Evolutionary conservation across 2,113 vertebrate species (phyloP), one percentile per base, ranked within the genome.

Genomic region (Lynx canadensis): DNA sequence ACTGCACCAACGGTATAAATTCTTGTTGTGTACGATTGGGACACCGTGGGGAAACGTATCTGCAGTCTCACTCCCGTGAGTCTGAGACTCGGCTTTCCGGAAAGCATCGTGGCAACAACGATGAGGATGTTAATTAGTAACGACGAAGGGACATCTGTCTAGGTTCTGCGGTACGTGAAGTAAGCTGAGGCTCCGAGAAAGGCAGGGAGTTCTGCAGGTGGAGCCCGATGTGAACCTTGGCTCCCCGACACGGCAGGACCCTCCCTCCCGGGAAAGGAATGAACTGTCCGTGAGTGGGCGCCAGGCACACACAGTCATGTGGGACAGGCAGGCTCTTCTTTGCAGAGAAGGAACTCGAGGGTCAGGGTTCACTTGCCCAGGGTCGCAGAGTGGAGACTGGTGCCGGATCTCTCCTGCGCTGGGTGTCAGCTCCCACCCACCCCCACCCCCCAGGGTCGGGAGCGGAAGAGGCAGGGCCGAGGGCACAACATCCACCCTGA

Each of bases 241-340:
- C 50, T 16, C 38, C 60, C 5, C 0, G 0, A 11, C 6, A 3
- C 18, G 1, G 38, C 27, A 6, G 14, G 0, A 7, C 1, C 10
- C 21, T n/a, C 84, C 21, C 13, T 10, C 15, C 10, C 0, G 1
- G 71, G 15, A 48, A 29, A 76, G 65, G 41, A 2, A 14, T 19
- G 5, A 27, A 5, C 29, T 12, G 23, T 29, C 36, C 23, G 29
- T 9, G 84, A 45, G 19, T 15, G 5, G 23, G 36, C 21, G 3
- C 25, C 3, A 18, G 63, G 48, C 63, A 13, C 71, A 1, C 7
- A 41, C 41, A 27, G n/a, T 27, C 21, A 3, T 15, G 0, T 0
- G 33, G 16, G 55, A 23, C 48, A 71, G 15, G 55, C 33, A 19
- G 48, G 66, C 38, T 65, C 27, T 66, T 71, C 94, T 48, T 3